These are phyloP conservation scores for Eustalomyia histrio DNA, from an alignment of 2,888 invertebrate genomes.

Conservation along the genomic window DNA sequence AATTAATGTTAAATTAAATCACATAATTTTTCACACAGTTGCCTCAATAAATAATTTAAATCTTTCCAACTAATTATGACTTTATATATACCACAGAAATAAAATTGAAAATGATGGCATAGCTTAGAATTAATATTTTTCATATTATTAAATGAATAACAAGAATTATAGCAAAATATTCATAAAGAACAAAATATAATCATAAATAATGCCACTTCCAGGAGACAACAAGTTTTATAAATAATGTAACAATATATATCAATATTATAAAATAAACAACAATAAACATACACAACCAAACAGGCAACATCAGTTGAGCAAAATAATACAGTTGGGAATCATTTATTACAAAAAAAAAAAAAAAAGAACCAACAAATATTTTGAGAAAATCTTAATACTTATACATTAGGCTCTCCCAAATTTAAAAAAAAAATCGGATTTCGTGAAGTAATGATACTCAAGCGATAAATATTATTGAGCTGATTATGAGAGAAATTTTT, in stretches of 20 bases:
- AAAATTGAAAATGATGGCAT: neutral
- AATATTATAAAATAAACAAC: neutral
- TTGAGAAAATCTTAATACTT: no score
- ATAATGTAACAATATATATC: neutral
- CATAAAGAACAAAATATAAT: neutral
- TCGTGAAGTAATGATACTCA: no score
- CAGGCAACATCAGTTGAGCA: neutral
- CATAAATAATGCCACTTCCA: neutral
- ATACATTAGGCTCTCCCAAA: no score
- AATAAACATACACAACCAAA: neutral
- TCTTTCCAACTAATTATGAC: slow-evolving; percentile 15
- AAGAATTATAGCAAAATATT: neutral
- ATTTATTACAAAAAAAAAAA: neutral
- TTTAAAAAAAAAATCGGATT: no score
- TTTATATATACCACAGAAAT: neutral
- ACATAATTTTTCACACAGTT: no score
- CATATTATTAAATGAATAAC: neutral
- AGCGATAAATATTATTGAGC: no score
- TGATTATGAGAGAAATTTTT: no score
- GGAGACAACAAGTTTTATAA: neutral
- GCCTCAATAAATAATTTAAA: no score
- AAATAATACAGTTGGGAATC: neutral
- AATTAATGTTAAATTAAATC: no score
- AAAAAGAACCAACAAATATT: no score
- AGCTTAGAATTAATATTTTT: neutral